Base-by-base conservation (phyloP, 2,113 vertebrate genomes). In the Bagarius yarrelli region DNA sequence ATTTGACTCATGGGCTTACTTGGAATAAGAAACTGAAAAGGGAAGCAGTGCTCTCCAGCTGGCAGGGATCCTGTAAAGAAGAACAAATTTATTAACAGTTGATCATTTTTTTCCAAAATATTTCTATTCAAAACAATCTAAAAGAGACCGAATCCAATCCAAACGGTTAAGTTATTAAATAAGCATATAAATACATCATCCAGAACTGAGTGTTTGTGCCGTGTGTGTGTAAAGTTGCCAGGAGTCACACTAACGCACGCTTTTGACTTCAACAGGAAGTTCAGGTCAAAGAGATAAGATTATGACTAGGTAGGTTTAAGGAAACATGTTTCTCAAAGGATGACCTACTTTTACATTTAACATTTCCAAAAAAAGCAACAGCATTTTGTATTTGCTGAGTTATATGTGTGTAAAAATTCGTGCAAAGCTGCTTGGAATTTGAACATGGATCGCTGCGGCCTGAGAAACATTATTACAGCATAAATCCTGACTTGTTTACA, bases 11-110 rank as follows among this genome's bases (percentile, higher is more conserved):
- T 71, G 67, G 30, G 47, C 93, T 85, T 91, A 99, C 98, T 95
- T 94, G 97, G 97, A 85, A 99, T 94, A 79, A 96, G 90, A 87
- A 99, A 99, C 93, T 96, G 98, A 93, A 99, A 99, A 0, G 96
- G 92, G 59, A 98, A 97, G 85, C 64, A 94, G 93, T 99, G 96
- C 50, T 97, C 96, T 16, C 97, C 98, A 9, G 94, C 84, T 0
- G 89, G 74, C 86, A 99, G 91, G n/a, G 89, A 92, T 69, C 97
- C 98, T 99, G 91, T 50, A 92, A 87, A 74, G 73, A 36, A 59
- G 5, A 19, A 53, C 16, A n/a, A 59, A 5, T 47, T 47, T 11
- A 47, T 11, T 47, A 8, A 47, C 5, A 47, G 9, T 11, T 11
- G 44, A 11, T 47, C 4, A 40, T 40, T 47, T 47, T 47, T 47